Base-by-base conservation (phyloP, 2,888 invertebrate species). In the Orthosia incerta region DNA sequence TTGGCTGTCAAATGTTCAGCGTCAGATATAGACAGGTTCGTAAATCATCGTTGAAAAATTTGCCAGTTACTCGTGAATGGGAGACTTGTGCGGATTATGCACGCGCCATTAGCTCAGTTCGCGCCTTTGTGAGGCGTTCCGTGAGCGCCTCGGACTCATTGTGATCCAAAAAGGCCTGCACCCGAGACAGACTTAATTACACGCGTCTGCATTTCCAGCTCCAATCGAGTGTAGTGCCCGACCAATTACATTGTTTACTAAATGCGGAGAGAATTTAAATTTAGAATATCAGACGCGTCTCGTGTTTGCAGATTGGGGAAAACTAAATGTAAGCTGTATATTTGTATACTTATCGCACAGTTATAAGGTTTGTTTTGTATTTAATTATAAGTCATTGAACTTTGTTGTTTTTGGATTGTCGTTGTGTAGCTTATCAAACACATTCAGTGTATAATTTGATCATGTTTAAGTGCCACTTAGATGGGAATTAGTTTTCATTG, bases 31-130 rank as follows among this genome's bases (percentile, higher is more conserved):
- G 84, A 86, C 81, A 72, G 67, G 84, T 84, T 72, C 82, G 86
- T 85, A 85, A 85, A 86, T 89, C 91, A 89, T 93, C 91, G 90
- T 91, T 93, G 90, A 91, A 92, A 93, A 93, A 92, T 93, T 93
- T 91, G 90, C 91, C 92, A 92, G 91, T 90, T 91, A 83, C 84
- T 87, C 48, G 84, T 91, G 92, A 94, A 93, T 92, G 85, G 91
- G 92, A 89, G 93, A 92, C 93, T 94, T 94, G 91, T 90, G 85
- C 89, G 92, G 88, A 94, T 95, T 94, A 94, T 91, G 90, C 88
- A 91, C 93, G 91, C 92, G 90, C 93, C 94, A 95, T 94, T 95
- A 94, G 93, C 86, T 90, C 89, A 80, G 86, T 90, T 91, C 90
- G 87, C 88, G 92, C 91, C 90, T 93, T 94, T 94, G 93, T 94